phyloP scores from a whole-genome alignment of 2,113 vertebrate genomes.

The Podocnemis expansa region DNA sequence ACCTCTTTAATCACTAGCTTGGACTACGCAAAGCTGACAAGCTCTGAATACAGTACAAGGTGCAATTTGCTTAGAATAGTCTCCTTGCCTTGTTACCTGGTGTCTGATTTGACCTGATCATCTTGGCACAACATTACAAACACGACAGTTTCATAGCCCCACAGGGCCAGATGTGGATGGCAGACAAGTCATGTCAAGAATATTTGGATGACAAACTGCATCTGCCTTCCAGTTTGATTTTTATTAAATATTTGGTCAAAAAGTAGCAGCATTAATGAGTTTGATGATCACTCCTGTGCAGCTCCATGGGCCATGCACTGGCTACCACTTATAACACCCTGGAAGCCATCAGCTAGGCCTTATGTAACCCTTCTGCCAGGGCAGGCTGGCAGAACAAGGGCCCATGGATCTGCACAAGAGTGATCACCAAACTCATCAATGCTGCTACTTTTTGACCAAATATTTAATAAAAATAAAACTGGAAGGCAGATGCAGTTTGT shows the following conservation, averaged over 20 bases:
- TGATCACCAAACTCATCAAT: background rate
- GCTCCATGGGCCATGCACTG: constrained; percentile 8
- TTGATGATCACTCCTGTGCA: background rate
- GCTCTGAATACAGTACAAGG: background rate
- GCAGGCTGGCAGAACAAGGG: too few relatives aligned
- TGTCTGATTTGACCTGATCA: accelerated
- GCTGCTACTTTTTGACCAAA: background rate
- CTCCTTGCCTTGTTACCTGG: accelerated
- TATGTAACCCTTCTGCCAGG: too few relatives aligned
- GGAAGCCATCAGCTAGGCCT: background rate
- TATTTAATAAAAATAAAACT: background rate
- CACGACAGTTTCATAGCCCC: accelerated
- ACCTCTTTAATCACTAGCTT: background rate
- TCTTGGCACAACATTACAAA: background rate
- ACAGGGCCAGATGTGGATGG: background rate
- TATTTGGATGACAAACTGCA: background rate
- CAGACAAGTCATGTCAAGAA: background rate
- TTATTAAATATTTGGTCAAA: background rate
- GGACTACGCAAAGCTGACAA: background rate
- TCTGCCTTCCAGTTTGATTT: background rate
- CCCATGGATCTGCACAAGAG: background rate
- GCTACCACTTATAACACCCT: background rate
- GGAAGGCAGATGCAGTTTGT: background rate
- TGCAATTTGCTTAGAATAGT: accelerated
- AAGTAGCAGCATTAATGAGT: background rate